Percentiles rank a stretch among this genome's conserved stretches.
Conservation (phyloP, 2,797 vertebrate genomes). For the Peromyscus attwateri region DNA sequence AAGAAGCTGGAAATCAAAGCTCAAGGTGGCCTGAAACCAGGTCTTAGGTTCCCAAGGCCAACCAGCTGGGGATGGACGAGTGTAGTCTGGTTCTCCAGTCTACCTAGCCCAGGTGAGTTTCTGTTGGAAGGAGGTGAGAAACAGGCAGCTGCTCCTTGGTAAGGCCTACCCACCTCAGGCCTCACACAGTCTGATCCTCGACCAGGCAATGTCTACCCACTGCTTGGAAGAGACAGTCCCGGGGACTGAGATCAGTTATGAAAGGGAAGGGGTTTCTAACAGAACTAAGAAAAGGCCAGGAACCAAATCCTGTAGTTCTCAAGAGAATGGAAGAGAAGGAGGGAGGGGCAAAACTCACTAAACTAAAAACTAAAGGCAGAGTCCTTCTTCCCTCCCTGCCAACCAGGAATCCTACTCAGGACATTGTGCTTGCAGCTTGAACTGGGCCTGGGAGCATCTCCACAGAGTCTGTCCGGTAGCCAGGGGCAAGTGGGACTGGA, state of each 20-base stretch:
- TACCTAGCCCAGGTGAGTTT: neutral
- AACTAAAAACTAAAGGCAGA: slow-evolving; percentile 16
- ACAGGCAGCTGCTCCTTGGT: neutral
- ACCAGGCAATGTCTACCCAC: neutral
- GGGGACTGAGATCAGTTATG: neutral
- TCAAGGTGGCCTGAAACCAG: slow-evolving; percentile 7
- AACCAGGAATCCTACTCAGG: neutral
- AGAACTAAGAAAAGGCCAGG: neutral
- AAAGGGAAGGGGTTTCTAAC: neutral
- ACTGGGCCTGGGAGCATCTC: slow-evolving; percentile 18
- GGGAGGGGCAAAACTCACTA: neutral
- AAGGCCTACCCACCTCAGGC: neutral
- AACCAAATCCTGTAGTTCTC: neutral
- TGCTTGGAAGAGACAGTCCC: slow-evolving; percentile 29
- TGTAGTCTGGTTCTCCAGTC: neutral
- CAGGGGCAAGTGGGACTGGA: neutral
- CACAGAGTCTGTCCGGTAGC: neutral
- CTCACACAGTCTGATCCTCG: neutral
- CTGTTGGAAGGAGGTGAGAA: neutral
- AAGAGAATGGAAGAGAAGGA: neutral
- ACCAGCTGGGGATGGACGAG: neutral
- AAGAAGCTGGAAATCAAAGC: slow-evolving; percentile 44
- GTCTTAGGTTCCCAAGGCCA: neutral
- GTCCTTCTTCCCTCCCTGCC: neutral
- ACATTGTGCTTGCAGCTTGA: slow-evolving; percentile 3